Percentiles rank a stretch among this genome's conserved stretches.
Conservation (phyloP, 2,888 invertebrate species). For the Drosophila cracens region DNA sequence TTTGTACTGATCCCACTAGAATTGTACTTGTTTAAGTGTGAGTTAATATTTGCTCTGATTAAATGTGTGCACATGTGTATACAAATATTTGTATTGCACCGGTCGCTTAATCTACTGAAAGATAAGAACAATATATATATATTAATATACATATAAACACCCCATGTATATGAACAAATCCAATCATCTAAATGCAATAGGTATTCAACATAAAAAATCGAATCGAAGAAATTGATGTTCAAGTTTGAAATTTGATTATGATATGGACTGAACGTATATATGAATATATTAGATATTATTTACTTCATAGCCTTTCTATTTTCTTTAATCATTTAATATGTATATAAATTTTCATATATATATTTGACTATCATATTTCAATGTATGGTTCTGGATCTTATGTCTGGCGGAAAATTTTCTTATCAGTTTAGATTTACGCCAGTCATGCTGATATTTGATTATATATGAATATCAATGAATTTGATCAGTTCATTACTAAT, state of each 20-base stretch:
- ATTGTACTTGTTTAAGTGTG: neutral
- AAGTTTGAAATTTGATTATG: neutral
- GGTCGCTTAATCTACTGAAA: constrained; percentile 1
- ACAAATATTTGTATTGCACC: neutral
- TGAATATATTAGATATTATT: too few relatives aligned
- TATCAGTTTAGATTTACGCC: neutral
- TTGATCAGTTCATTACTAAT: neutral
- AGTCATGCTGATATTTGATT: constrained; percentile 24
- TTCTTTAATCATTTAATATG: neutral
- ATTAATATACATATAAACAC: neutral
- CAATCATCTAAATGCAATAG: neutral
- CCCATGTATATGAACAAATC: neutral
- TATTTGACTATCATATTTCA: neutral
- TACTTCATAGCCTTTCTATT: neutral
- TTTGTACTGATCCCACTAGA: neutral
- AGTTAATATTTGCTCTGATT: constrained; percentile 1
- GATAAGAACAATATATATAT: constrained; percentile 1
- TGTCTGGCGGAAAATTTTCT: constrained; percentile 29
- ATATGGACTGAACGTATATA: too few relatives aligned
- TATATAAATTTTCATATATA: neutral
- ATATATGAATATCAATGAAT: neutral
- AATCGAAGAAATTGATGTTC: neutral
- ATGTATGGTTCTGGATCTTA: neutral
- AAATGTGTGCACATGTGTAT: neutral
- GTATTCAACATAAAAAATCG: neutral